Conservation (phyloP, 2,888 invertebrate species). For the Xylocampa areola region DNA sequence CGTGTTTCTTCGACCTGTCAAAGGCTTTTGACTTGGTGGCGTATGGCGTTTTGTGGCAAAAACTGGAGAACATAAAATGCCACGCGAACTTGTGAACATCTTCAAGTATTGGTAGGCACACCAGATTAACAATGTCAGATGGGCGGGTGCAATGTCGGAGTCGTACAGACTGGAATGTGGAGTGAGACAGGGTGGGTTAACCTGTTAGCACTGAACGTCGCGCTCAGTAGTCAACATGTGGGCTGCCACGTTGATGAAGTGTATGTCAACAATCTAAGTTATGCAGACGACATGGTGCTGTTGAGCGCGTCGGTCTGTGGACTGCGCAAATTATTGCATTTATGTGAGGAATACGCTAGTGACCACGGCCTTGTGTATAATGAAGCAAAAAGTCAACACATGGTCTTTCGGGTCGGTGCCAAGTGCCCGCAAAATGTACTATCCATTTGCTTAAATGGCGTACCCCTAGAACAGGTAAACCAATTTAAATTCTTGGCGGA, state of each 20-base stretch:
- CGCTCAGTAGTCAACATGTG: not conserved
- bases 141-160: not conserved
- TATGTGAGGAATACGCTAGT: not conserved
- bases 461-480: not conserved
- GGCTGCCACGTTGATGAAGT: constrained; percentile 4
- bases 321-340: not conserved
- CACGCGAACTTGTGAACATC: too few relatives aligned
- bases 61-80: not conserved
- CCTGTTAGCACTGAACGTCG: not conserved
- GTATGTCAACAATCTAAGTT: not conserved
- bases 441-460: not conserved
- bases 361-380: not conserved
- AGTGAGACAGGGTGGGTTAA: constrained; percentile 1
- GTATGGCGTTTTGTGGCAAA: not conserved
- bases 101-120: constrained; percentile 1
- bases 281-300: too few relatives aligned
- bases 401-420: not conserved
- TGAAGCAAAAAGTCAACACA: not conserved
- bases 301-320: too few relatives aligned
- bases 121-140: not conserved
- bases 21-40: not conserved
- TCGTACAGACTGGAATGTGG: too few relatives aligned
- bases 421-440: not conserved
- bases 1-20: too few relatives aligned
- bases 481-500: constrained; percentile 4